These are phyloP conservation scores for Cryptoleucopteryx plumbea DNA, from an alignment of 2,113 vertebrate species.

Conservation along the genomic window DNA sequence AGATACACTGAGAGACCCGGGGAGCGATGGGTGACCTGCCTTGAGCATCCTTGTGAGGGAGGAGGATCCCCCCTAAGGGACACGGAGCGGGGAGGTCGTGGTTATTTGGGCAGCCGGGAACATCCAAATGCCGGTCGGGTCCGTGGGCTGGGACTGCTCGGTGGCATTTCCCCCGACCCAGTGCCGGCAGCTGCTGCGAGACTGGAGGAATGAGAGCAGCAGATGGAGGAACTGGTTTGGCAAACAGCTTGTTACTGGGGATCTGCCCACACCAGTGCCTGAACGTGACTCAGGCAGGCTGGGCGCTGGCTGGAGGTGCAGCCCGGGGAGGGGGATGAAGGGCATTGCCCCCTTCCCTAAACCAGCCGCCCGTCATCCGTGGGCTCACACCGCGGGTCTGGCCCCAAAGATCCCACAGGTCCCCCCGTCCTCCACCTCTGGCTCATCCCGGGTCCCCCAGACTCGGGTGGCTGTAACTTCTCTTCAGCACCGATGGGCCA, in stretches of 20 bases:
- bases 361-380: rapidly evolving
- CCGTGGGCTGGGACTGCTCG: rapidly evolving
- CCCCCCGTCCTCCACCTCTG: rapidly evolving
- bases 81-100: rapidly evolving
- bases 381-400: rapidly evolving
- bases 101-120: neutral
- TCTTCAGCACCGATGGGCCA: rapidly evolving
- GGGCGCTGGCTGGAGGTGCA: neutral
- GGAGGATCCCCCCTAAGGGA: neutral
- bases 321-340: neutral
- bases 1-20: rapidly evolving
- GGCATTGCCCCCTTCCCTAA: neutral
- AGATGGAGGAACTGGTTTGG: constrained; percentile 17
- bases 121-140: neutral
- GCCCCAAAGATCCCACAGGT: neutral
- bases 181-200: rapidly evolving
- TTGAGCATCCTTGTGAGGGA: neutral
- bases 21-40: neutral
- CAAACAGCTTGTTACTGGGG: neutral
- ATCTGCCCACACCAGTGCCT: neutral
- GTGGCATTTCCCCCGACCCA: neutral
- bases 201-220: neutral
- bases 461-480: rapidly evolving
- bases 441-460: neutral
- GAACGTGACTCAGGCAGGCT: neutral